Conservation (phyloP, 2,888 invertebrate species). For the Agonopterix subpropinquella region DNA sequence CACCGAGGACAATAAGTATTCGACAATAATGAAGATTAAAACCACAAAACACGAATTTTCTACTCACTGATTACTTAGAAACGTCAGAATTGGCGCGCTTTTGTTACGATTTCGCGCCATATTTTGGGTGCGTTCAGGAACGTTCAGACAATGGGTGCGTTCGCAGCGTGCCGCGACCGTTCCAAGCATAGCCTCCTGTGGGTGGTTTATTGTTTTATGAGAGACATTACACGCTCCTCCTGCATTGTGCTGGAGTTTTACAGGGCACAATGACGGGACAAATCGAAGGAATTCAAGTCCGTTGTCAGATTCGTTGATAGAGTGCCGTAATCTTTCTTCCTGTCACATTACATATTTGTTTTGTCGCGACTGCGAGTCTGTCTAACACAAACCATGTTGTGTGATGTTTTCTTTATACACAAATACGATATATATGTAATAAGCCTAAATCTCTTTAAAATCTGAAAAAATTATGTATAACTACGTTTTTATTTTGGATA, state of each 20-base stretch:
- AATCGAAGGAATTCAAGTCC: constrained; percentile 47
- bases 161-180: constrained; percentile 17
- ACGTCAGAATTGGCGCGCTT: constrained; percentile 32
- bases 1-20: too few species aligned
- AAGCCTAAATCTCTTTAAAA: too few species aligned
- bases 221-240: constrained; percentile 46
- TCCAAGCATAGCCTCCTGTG: constrained; percentile 22
- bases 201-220: constrained; percentile 69
- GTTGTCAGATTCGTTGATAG: constrained; percentile 52
- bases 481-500: too few species aligned
- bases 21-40: background rate
- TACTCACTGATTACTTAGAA: constrained; percentile 22
- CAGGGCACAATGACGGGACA: constrained; percentile 48
- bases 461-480: too few species aligned
- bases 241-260: constrained; percentile 35
- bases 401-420: too few species aligned
- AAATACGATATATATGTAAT: too few species aligned
- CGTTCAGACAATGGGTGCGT: constrained; percentile 20
- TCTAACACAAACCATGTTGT: too few species aligned
- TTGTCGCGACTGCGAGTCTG: constrained; percentile 11
- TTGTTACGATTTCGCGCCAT: constrained; percentile 18
- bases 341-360: constrained; percentile 52
- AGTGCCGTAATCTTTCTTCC: constrained; percentile 55
- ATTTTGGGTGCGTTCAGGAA: constrained; percentile 21
- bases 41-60: constrained; percentile 17